These are phyloP conservation scores for Buceros bicornis DNA, from an alignment of 2,797 vertebrate species.

Conservation along the genomic window DNA sequence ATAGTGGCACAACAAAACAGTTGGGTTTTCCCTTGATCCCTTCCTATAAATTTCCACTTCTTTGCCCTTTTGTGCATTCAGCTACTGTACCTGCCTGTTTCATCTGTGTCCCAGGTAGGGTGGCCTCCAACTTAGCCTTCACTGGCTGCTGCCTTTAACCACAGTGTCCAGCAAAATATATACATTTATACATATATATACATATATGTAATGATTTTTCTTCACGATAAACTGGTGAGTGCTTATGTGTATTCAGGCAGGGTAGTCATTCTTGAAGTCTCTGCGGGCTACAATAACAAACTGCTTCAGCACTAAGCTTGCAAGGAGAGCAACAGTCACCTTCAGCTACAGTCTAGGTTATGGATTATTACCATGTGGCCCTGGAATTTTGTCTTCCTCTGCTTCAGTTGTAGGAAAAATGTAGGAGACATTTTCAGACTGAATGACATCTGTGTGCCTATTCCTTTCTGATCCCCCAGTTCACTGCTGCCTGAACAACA, in stretches of 20 bases:
- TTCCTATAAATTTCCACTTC: background rate
- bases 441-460: background rate
- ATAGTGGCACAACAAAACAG: background rate
- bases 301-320: background rate
- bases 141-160: background rate
- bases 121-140: background rate
- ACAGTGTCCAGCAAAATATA: background rate
- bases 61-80: background rate
- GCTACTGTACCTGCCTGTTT: background rate
- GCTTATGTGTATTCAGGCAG: background rate
- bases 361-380: background rate
- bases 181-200: background rate
- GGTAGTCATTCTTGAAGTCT: background rate
- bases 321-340: background rate
- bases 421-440: background rate
- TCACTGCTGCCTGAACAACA: background rate
- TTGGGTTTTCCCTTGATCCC: background rate
- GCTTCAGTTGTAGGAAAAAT: background rate
- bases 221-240: background rate
- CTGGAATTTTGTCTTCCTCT: background rate
- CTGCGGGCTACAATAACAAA: background rate
- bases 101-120: background rate
- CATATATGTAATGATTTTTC: background rate
- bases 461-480: background rate
- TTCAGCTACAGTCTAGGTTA: background rate